Evolutionary conservation across 2,113 vertebrate genomes (phyloP).

Genomic region (Tenebrosternarchus preto): DNA sequence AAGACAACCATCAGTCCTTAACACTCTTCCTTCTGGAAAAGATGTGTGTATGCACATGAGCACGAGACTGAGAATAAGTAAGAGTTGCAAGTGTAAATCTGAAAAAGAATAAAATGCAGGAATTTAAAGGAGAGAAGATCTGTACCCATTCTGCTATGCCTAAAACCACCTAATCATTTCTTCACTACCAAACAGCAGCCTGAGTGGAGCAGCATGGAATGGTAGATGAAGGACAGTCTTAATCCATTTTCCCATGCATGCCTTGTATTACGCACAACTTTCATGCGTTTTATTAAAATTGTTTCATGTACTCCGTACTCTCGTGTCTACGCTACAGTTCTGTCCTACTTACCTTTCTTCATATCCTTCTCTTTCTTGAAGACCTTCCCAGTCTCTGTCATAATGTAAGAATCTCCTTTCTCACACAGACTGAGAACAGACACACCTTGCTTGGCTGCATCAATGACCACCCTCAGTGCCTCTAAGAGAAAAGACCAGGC

Average conservation of each 20-base stretch:
- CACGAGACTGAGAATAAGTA: not conserved
- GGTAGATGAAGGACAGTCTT: not conserved
- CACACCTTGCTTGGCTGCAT: constrained; percentile 78
- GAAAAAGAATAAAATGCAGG: not conserved
- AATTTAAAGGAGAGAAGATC: not conserved
- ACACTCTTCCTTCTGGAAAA: constrained; percentile 14
- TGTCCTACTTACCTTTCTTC: constrained; percentile 85
- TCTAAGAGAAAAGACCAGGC: constrained; percentile 66
- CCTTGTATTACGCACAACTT: not conserved
- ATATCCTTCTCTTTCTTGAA: constrained; percentile 98
- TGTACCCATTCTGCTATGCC: not conserved
- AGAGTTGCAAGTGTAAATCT: not conserved
- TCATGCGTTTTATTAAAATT: not conserved
- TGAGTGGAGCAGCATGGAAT: not conserved
- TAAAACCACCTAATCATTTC: not conserved
- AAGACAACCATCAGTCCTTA: constrained; percentile 55
- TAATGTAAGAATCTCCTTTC: constrained; percentile 91
- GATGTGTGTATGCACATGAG: not conserved
- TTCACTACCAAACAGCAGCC: not conserved
- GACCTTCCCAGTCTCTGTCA: constrained; percentile 91
- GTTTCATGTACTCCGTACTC: not conserved
- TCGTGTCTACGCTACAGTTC: not conserved
- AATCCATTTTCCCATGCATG: not conserved
- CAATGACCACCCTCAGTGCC: constrained; percentile 83
- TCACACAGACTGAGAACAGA: constrained; percentile 90